Evolutionary conservation across 2,888 invertebrate species (phyloP), one percentile per base, ranked within the genome.

Genomic region (Homarus gammarus): DNA sequence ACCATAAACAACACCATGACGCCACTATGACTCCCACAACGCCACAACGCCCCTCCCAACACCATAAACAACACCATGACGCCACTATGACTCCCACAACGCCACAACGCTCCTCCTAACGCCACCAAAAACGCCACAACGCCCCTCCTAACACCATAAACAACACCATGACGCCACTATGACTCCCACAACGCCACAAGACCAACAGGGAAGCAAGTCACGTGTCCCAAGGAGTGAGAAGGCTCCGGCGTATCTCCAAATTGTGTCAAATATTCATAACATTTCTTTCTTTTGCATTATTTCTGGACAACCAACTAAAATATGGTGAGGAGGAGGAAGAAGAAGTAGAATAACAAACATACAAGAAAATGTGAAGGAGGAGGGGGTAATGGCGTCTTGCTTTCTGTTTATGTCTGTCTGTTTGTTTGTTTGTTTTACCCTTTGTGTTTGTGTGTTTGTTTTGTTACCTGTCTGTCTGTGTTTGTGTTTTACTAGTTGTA

Each of bases 391-490:
- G 44, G 44, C 44, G 44, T 6, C 6, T 12, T 49, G 56, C 56
- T 22, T 12, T 56, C 18, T 56, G 56, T 56, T 12, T 56, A 22
- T 64, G 64, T 27, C 27, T n/a, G n/a, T 64, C 27, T 27, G 61
- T 56, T 56, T 18, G 56, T 56, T 56, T 18, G 56, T 56, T 56
- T 2, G 56, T 44, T 5, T 44, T 5, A 8, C 6, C 12, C 6
- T 44, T 5, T 64, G 56, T 64, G 61, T 64, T n/a, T 64, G 61
- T 64, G 61, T 64, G 61, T 64, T n/a, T 64, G 61, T n/a, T n/a
- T n/a, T n/a, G n/a, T n/a, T n/a, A n/a, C n/a, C n/a, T 64, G 61
- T 64, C 27, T 64, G 61, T 64, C 27, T n/a, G 61, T 64, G 61
- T 27, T n/a, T 64, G 61, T 27, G 61, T 64, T 2, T 27, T 10